A percentile compares a stretch with the other conserved stretches of the same genome.
Conservation (phyloP, 2,888 invertebrate genomes). For the Atherix ibis region DNA sequence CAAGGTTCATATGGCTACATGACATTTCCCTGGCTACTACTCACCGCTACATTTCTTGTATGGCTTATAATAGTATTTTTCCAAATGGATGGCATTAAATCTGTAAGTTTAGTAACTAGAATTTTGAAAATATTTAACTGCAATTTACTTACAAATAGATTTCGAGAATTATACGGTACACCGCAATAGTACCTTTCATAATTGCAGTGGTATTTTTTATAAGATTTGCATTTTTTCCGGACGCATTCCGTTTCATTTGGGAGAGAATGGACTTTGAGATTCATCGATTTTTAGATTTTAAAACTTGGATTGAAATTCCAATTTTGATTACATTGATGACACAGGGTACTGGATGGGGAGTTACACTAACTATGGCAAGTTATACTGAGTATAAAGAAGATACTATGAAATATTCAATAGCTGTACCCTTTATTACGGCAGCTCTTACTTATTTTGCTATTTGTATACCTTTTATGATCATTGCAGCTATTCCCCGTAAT, state of each 20-base stretch:
- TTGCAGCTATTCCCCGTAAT: background rate
- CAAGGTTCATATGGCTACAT: no score
- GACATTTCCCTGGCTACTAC: no score
- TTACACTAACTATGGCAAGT: slow-evolving; percentile 65
- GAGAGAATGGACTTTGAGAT: background rate
- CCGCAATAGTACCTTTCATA: background rate
- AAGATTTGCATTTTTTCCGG: background rate
- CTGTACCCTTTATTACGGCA: slow-evolving; percentile 1
- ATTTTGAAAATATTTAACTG: no score
- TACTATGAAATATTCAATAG: slow-evolving; percentile 34
- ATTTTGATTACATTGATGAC: slow-evolving; percentile 42
- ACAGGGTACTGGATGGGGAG: slow-evolving; percentile 73
- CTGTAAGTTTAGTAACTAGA: no score
- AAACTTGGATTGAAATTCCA: background rate
- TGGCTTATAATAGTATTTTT: no score
- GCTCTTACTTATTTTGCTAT: background rate
- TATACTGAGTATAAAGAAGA: slow-evolving; percentile 61
- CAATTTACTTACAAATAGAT: background rate
- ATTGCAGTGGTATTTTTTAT: background rate
- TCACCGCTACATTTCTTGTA: no score
- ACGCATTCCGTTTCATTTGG: no score
- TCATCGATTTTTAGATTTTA: background rate
- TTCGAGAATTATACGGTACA: background rate
- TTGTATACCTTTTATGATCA: background rate
- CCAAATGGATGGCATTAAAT: no score